These are phyloP conservation scores for Oryzias curvinotus DNA, from an alignment of 2,113 vertebrate genomes.

Conservation along the genomic window DNA sequence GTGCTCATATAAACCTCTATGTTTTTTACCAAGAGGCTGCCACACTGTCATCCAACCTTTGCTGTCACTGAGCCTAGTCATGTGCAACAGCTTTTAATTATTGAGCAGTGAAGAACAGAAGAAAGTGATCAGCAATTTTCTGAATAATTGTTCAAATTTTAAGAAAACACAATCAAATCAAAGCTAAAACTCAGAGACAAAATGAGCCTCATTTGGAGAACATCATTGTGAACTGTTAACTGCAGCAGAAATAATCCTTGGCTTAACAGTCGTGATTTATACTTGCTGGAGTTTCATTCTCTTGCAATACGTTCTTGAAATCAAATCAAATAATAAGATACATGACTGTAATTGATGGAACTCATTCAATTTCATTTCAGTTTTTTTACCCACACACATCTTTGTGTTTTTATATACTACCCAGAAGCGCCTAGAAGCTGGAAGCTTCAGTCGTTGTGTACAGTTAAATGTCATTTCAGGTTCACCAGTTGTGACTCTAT, in stretches of 20 bases:
- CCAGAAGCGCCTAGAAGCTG: slow-evolving; percentile 35
- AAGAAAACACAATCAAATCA: no score
- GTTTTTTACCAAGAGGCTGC: neutral
- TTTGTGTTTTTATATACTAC: slow-evolving; percentile 37
- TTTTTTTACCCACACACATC: slow-evolving; percentile 7
- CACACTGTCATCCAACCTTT: slow-evolving; percentile 28
- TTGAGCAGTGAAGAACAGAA: slow-evolving; percentile 43
- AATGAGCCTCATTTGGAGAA: no score
- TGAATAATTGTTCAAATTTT: no score
- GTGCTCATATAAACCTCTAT: slow-evolving; percentile 2
- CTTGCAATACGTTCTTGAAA: no score
- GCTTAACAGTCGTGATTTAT: no score
- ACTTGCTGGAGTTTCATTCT: no score
- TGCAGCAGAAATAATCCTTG: no score
- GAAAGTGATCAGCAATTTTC: neutral
- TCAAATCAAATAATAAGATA: no score
- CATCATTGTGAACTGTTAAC: no score
- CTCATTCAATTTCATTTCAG: no score
- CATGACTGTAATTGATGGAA: no score
- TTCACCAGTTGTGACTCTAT: slow-evolving; percentile 40
- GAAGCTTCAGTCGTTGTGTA: slow-evolving; percentile 38
- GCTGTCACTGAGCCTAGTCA: slow-evolving; percentile 31
- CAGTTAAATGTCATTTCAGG: slow-evolving; percentile 49
- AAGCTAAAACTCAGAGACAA: no score
- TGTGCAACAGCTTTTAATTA: slow-evolving; percentile 44